Percentiles rank a stretch among this genome's conserved stretches.
Conservation (phyloP, 2,797 vertebrate species). For the Characodon lateralis region DNA sequence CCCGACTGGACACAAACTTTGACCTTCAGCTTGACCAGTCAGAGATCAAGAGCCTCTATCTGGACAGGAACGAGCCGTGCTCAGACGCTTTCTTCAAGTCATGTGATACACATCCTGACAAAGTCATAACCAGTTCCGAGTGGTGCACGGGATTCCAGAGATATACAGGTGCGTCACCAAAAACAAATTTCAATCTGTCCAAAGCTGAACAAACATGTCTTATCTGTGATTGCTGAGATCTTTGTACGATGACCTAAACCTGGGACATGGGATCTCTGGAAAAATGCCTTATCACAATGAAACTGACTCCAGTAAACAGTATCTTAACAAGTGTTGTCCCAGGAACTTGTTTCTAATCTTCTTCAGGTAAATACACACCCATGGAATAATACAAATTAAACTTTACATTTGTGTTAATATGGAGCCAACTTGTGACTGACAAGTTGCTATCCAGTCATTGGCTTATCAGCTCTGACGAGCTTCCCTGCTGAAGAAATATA, state of each 20-base stretch:
- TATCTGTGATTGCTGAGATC: not conserved
- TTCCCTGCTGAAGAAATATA: no score
- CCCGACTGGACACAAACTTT: conserved; percentile 93
- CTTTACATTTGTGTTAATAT: no score
- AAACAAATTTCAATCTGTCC: not conserved
- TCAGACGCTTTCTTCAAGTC: conserved; percentile 91
- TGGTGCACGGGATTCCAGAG: conserved; percentile 99
- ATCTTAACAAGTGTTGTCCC: no score
- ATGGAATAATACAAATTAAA: not conserved
- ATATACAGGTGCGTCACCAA: conserved; percentile 83
- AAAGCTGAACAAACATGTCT: not conserved
- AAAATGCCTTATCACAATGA: not conserved
- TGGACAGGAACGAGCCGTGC: conserved; percentile 91
- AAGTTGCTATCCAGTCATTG: no score
- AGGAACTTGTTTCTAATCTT: not conserved
- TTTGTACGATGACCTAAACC: not conserved
- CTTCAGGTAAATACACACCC: not conserved
- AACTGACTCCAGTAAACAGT: not conserved
- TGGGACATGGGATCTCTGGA: not conserved
- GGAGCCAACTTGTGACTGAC: no score
- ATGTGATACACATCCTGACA: conserved; percentile 89
- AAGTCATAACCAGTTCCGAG: conserved; percentile 92
- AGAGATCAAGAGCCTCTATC: conserved; percentile 91
- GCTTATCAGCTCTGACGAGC: no score
- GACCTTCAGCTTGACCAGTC: conserved; percentile 92